Base-by-base conservation (phyloP, 1,140 invertebrate species). In the Drosophila serrata region DNA sequence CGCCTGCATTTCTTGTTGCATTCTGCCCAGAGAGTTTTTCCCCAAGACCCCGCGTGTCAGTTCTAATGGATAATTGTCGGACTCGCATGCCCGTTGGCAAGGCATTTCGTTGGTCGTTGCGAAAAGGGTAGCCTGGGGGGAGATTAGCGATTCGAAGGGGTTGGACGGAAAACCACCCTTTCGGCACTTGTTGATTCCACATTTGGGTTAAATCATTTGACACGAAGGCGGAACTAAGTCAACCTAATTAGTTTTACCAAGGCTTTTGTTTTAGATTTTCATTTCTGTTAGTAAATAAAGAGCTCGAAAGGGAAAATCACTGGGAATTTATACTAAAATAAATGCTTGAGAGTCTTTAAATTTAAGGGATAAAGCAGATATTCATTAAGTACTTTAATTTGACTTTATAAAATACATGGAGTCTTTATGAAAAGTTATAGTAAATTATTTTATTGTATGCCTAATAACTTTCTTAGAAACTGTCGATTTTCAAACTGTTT, bases 31-130 rank as follows among this genome's bases (percentile, higher is more conserved):
- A 31, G 48, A 31, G 48, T 31, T 57, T 60, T 42, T 53, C 45
- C 45, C 42, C 29, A 43, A 55, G 64, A 37, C 56, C 56, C 84
- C 80, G 84, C 73, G 84, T 88, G 84, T 84, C 85, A 81, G 53
- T 90, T 90, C 81, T 88, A 88, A 88, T 88, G 81, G 85, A 88
- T 88, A 88, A 88, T 88, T 88, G 85, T 88, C 85, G 81, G 77
- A 75, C 64, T 81, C 53, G 62, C 63, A 87, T 88, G 77, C 80
- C 73, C 76, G 67, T 48, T 59, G 51, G 73, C 65, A 35, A 24
- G 39, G 60, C 46, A 65, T 49, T 65, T 46, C n/a, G n/a, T 51
- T 57, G 33, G 11, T n/a, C 53, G 31, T 13, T 17, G 19, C 48
- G 22, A 56, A 31, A 31, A 46, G 63, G 74, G 74, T 77, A 77